phyloP scores from a whole-genome alignment of 1,140 invertebrate genomes.

The Metopolophium dirhodum region DNA sequence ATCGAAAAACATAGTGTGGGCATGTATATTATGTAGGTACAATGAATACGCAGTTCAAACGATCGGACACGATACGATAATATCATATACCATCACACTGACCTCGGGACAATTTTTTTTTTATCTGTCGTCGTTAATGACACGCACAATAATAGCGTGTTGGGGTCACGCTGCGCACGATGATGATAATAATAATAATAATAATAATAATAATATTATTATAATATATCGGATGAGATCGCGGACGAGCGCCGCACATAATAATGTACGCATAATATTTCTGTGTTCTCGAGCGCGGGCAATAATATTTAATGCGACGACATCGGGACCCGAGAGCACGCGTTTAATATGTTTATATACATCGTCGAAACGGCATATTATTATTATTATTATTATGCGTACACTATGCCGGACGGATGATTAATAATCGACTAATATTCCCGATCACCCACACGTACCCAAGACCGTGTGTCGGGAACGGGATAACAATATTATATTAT shows the following conservation, averaged over 20 bases:
- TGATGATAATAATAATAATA: neutral
- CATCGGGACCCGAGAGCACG: neutral
- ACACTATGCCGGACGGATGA: neutral
- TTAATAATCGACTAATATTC: conserved; percentile 45
- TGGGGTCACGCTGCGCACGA: neutral
- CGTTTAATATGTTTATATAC: too few species aligned
- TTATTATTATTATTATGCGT: too few species aligned
- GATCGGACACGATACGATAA: neutral
- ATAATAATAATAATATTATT: neutral
- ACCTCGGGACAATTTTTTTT: neutral
- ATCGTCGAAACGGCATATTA: too few species aligned
- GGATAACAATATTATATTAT: too few species aligned
- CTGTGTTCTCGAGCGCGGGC: neutral
- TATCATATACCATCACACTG: neutral
- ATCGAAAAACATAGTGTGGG: neutral
- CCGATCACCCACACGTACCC: neutral
- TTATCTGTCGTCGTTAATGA: neutral
- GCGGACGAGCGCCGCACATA: neutral
- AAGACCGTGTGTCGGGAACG: neutral
- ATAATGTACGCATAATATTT: neutral
- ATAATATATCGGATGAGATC: neutral
- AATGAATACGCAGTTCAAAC: neutral
- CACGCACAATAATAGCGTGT: neutral
- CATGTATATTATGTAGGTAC: too few species aligned
- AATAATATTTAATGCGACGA: conserved; percentile 1